Percentiles rank a stretch among this genome's conserved stretches.
These are phyloP conservation scores for Psilopogon haemacephalus DNA, from an alignment of 2,113 vertebrate species.

Conservation along the genomic window DNA sequence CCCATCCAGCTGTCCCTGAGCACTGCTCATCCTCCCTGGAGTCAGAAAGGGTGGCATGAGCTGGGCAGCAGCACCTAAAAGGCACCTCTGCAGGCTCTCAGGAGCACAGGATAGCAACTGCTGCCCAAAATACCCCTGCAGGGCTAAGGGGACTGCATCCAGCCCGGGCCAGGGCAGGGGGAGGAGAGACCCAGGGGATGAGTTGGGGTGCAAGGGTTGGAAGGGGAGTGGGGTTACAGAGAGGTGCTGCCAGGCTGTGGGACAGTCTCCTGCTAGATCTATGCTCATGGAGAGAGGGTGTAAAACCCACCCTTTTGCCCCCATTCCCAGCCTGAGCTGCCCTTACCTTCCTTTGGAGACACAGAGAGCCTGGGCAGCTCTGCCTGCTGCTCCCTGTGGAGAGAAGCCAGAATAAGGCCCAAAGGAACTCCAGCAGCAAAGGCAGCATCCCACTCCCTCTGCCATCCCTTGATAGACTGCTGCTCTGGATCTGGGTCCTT, in stretches of 20 bases:
- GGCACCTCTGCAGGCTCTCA: not conserved
- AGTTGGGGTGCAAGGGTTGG: not conserved
- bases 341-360: conserved; percentile 8
- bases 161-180: not conserved
- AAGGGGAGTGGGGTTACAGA: not conserved
- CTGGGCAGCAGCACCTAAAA: not conserved
- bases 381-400: conserved; percentile 20
- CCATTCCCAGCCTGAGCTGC: not conserved
- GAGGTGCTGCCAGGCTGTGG: not conserved
- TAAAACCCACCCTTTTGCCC: not conserved
- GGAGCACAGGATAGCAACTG: accelerated
- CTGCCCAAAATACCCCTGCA: not conserved
- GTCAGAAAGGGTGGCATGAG: not conserved
- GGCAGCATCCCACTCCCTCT: not conserved
- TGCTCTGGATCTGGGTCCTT: not conserved
- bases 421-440: not conserved
- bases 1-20: not conserved
- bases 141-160: not conserved
- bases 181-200: not conserved
- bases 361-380: not conserved
- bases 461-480: not conserved
- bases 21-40: conserved; percentile 21
- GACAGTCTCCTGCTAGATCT: not conserved
- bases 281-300: not conserved
- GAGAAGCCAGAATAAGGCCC: not conserved